These are phyloP conservation scores for Megaceryle torquata DNA, from an alignment of 2,113 vertebrate genomes.

Conservation along the genomic window DNA sequence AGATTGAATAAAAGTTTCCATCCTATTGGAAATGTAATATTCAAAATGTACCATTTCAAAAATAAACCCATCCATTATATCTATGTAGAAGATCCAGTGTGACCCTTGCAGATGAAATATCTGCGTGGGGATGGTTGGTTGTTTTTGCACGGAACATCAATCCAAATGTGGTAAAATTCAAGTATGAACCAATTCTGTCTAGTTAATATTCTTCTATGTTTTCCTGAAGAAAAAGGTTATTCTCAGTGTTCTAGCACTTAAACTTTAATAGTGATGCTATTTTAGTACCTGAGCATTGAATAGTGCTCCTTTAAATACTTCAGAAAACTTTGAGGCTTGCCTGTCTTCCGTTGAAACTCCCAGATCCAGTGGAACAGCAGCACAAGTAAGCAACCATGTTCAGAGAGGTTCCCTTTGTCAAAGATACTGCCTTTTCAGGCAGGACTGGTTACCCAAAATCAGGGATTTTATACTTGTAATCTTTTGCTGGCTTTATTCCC, in stretches of 20 bases:
- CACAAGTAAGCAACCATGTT: not conserved
- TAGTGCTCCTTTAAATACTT: not conserved
- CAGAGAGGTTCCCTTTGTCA: not conserved
- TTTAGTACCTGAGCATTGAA: not conserved
- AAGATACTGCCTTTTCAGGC: not conserved
- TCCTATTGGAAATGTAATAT: not conserved
- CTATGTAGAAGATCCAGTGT: not conserved
- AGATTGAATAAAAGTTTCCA: not conserved
- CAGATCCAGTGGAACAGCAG: not conserved
- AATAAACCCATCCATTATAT: not conserved
- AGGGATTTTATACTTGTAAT: not conserved
- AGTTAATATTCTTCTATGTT: not conserved
- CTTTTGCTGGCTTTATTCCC: not conserved
- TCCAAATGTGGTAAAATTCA: not conserved
- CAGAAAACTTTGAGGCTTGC: not conserved
- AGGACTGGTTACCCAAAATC: not conserved
- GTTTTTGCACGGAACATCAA: not conserved
- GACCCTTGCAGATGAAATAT: not conserved
- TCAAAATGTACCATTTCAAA: not conserved
- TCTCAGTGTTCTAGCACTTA: not conserved
- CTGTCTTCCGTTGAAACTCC: not conserved
- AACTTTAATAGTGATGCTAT: conserved; percentile 1
- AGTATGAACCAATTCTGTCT: conserved; percentile 15
- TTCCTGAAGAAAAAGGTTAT: not conserved
- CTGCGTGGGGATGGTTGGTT: not conserved